Percentiles rank a stretch among this genome's conserved stretches.
These are phyloP conservation scores for Eristalinus sepulchralis DNA, from an alignment of 2,888 invertebrate species.

Conservation along the genomic window DNA sequence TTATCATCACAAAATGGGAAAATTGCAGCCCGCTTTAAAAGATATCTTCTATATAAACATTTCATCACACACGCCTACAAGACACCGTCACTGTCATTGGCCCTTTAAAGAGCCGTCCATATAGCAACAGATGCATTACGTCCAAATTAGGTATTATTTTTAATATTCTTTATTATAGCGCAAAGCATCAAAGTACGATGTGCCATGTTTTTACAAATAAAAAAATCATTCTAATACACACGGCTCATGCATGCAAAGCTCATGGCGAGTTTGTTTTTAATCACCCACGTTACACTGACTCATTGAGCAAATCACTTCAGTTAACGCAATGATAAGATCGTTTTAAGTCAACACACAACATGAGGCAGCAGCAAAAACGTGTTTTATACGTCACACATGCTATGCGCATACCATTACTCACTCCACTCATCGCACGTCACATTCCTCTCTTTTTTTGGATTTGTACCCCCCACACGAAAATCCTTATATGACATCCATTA, in stretches of 20 bases:
- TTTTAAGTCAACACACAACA: neutral
- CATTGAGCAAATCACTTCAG: neutral
- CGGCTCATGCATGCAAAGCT: neutral
- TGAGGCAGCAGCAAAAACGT: neutral
- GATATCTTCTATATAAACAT: too few species aligned
- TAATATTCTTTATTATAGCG: too few species aligned
- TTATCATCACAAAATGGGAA: too few species aligned
- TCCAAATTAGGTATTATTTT: too few species aligned
- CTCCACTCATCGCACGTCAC: neutral
- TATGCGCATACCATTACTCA: neutral
- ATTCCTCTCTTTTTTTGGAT: neutral
- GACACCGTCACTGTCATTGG: too few species aligned
- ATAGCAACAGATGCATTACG: too few species aligned
- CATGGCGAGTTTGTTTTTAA: neutral
- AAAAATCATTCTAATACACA: neutral
- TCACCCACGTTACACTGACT: neutral
- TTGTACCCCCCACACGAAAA: neutral
- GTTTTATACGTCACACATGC: neutral
- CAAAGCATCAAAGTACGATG: neutral
- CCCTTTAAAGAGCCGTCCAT: too few species aligned
- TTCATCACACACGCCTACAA: too few species aligned
- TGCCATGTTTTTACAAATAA: neutral
- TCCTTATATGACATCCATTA: conserved; percentile 19
- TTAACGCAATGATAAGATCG: neutral
- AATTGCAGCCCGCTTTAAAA: too few species aligned